Percentiles rank a stretch among this genome's conserved stretches.
Conservation (phyloP, 2,888 invertebrate species). For the Taphrorychus bicolor region DNA sequence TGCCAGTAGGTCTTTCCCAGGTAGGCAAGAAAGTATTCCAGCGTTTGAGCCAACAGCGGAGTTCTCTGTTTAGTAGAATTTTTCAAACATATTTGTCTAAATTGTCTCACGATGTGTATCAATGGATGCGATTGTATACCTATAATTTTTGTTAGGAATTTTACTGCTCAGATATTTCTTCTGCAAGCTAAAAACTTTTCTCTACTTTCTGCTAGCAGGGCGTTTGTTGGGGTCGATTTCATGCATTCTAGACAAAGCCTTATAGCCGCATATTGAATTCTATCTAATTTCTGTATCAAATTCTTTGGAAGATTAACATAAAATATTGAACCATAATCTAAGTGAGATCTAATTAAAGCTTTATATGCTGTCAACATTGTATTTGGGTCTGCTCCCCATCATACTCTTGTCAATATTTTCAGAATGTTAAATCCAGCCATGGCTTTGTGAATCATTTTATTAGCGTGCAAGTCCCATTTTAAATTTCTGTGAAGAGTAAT, state of each 20-base stretch:
- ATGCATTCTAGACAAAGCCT: slow-evolving; percentile 7
- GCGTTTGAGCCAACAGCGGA: neutral
- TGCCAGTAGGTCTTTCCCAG: neutral
- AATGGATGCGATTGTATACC: neutral
- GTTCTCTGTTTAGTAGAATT: neutral
- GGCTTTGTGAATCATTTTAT: slow-evolving; percentile 8
- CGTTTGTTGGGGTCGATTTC: slow-evolving; percentile 5
- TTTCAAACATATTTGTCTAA: neutral
- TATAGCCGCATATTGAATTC: neutral
- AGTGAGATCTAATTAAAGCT: slow-evolving; percentile 13
- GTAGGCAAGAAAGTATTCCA: neutral
- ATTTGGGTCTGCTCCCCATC: slow-evolving; percentile 26
- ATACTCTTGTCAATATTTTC: slow-evolving; percentile 9
- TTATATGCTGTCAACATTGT: neutral
- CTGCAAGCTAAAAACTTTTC: neutral
- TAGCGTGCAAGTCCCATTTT: too few relatives aligned
- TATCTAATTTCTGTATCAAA: slow-evolving; percentile 3
- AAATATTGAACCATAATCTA: slow-evolving; percentile 15
- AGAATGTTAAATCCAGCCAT: slow-evolving; percentile 3
- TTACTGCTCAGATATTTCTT: neutral
- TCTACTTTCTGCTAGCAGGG: neutral
- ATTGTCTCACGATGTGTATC: neutral
- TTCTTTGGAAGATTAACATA: neutral
- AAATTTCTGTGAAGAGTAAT: neutral
- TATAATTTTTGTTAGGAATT: neutral